A percentile compares a stretch with the other conserved stretches of the same genome.
Conservation (phyloP, 2,888 invertebrate species). For the Rhimphoctona megacephalus region DNA sequence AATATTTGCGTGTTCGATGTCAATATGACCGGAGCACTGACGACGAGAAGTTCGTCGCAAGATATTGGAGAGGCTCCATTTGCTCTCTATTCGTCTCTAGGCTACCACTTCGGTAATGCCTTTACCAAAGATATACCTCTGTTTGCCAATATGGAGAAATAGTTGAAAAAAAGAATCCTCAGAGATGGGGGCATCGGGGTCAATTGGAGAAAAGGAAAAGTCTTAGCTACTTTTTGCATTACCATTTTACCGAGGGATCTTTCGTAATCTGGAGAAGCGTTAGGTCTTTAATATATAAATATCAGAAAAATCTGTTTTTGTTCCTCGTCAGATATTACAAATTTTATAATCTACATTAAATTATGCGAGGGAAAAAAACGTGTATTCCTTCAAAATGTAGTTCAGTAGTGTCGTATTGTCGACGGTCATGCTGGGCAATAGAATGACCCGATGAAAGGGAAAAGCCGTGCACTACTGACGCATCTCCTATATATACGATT, state of each 20-base stretch:
- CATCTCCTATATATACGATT: slow-evolving; percentile 29
- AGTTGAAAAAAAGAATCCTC: background rate
- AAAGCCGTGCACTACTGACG: slow-evolving; percentile 55
- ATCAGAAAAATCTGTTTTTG: background rate
- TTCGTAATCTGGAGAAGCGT: background rate
- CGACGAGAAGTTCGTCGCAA: background rate
- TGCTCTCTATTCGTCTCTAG: slow-evolving; percentile 8
- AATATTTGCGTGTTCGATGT: slow-evolving; percentile 28
- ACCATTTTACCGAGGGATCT: slow-evolving; percentile 2
- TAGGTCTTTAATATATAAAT: background rate
- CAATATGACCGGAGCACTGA: background rate
- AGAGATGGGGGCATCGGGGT: background rate
- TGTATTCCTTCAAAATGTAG: background rate
- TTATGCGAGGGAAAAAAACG: background rate
- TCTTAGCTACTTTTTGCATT: slow-evolving; percentile 20
- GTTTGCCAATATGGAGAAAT: slow-evolving; percentile 11
- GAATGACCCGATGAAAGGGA: slow-evolving; percentile 63
- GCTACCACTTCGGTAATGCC: background rate
- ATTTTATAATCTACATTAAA: background rate
- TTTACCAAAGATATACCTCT: background rate
- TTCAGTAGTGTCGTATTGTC: slow-evolving; percentile 26
- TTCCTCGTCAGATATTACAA: background rate
- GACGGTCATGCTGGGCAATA: slow-evolving; percentile 35
- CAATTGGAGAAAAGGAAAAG: slow-evolving; percentile 11
- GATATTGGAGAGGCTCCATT: slow-evolving; percentile 35